Percentiles rank a stretch among this genome's conserved stretches.
Evolutionary conservation across 2,888 invertebrate genomes (phyloP).

Genomic region (Hirtodrosophila cameraria): DNA sequence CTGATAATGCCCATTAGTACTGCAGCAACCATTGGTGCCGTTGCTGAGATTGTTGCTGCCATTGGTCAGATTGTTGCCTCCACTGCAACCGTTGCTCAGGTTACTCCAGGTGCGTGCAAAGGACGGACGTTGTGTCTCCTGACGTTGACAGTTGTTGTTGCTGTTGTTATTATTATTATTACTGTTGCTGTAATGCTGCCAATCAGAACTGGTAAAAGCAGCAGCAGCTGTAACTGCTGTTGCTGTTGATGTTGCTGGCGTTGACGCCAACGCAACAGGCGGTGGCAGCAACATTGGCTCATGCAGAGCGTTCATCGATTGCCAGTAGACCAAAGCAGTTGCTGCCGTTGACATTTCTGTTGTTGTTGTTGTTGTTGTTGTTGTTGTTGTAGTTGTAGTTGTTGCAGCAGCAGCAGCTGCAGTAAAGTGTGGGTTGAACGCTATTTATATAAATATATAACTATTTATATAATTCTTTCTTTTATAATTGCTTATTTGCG

Average conservation of each 20-base stretch:
- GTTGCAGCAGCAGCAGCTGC: too few relatives aligned
- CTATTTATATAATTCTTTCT: too few relatives aligned
- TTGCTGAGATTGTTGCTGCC: slow-evolving; percentile 1
- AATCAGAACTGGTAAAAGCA: slow-evolving; percentile 12
- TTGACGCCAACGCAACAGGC: too few relatives aligned
- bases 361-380: too few relatives aligned
- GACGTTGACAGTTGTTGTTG: neutral
- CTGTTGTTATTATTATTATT: too few relatives aligned
- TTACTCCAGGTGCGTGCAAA: slow-evolving; percentile 1
- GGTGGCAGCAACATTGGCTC: too few relatives aligned
- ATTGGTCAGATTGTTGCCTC: too few relatives aligned
- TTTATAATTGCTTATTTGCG: too few relatives aligned
- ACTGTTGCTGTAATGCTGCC: slow-evolving; percentile 32
- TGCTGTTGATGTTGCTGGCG: slow-evolving; percentile 5
- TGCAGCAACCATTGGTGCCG: neutral
- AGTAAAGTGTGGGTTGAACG: too few relatives aligned
- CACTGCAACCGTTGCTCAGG: too few relatives aligned
- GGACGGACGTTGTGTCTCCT: neutral
- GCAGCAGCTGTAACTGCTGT: slow-evolving; percentile 7
- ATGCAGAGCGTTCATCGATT: slow-evolving; percentile 57
- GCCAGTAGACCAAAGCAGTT: slow-evolving; percentile 68
- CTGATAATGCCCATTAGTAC: slow-evolving; percentile 39
- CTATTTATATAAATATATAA: too few relatives aligned
- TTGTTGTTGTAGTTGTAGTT: too few relatives aligned
- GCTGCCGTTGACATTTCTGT: slow-evolving; percentile 63